Evolutionary conservation across 2,797 vertebrate genomes (phyloP).

Genomic region (Cetoscarus ocellatus): DNA sequence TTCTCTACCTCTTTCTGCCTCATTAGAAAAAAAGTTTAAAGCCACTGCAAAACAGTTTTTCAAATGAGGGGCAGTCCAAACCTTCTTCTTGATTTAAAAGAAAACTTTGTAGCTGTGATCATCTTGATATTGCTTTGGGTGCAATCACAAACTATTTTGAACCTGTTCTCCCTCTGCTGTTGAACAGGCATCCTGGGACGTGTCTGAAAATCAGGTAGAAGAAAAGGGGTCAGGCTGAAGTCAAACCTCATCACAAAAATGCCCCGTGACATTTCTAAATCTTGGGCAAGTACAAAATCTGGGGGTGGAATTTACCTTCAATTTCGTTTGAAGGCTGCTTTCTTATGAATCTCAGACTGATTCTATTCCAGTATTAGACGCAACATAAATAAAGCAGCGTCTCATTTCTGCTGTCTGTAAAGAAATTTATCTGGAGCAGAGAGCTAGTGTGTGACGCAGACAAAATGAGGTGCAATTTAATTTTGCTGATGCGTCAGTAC

Average conservation of each 20-base stretch:
- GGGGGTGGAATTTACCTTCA: slow-evolving; percentile 22
- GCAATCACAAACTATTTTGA: not conserved
- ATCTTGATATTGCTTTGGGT: not conserved
- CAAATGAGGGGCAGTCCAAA: not conserved
- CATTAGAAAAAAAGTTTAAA: not conserved
- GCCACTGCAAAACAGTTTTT: slow-evolving; percentile 11
- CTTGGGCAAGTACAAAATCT: not conserved
- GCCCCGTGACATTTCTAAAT: slow-evolving; percentile 6
- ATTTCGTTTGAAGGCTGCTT: not conserved
- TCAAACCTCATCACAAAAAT: not conserved
- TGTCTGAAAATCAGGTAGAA: not conserved
- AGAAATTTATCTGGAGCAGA: slow-evolving; percentile 11
- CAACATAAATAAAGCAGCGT: slow-evolving; percentile 25
- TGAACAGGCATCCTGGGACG: not conserved
- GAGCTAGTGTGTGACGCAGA: slow-evolving; percentile 1
- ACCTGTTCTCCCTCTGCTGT: not conserved
- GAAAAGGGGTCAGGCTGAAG: not conserved
- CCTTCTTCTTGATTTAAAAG: not conserved
- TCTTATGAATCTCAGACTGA: slow-evolving; percentile 21
- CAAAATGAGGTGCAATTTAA: slow-evolving; percentile 25
- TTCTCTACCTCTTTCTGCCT: slow-evolving; percentile 2
- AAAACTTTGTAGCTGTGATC: not conserved
- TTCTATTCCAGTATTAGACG: slow-evolving; percentile 21
- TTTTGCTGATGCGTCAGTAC: slow-evolving; percentile 6
- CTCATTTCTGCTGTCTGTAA: slow-evolving; percentile 24